Evolutionary conservation across 2,888 invertebrate species (phyloP), one percentile per base, ranked within the genome.

Genomic region (Strigamia crassipes): DNA sequence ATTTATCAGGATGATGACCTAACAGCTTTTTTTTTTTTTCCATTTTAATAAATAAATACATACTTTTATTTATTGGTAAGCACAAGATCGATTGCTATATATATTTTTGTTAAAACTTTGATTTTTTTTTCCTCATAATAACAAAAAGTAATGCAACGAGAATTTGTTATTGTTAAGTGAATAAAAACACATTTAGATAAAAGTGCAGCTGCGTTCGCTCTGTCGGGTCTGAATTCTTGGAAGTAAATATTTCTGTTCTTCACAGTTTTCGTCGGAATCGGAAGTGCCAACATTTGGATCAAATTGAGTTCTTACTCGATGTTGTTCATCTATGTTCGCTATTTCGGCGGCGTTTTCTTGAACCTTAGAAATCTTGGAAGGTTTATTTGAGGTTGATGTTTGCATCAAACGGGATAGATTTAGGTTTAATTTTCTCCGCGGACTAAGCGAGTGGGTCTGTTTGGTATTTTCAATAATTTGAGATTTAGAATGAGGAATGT

Each of bases 201-300:
- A 73, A 31, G 73, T 73, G 31, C 73, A 73, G 27, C 73, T 73
- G 73, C 73, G 73, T 31, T 73, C 73, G n/a, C 23, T 73, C 23
- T 73, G 73, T 27, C 73, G 73, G 31, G 31, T 73, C 13, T 73
- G 73, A 73, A 13, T 27, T 73, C 73, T 27, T 8, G 73, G 73
- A 31, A 73, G 31, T 31, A 73, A 27, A 73, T 73, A 13, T 15
- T 73, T n/a, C n/a, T 31, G 73, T 4, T 73, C 73, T 31, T 73
- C 73, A n/a, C 73, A 73, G 15, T 73, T 73, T 73, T 31, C 73
- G 5, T 73, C 73, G 2, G 73, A 73, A 73, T 73, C 73, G 0
- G 23, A 73, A n/a, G 23, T 73, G 6, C 27, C 73, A 73, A 31
- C 27, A 27, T 73, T 27, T 73, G 31, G 73, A 13, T 73, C 73